Evolutionary conservation across 2,888 invertebrate species (phyloP).

Genomic region (Oxytorus armatus): DNA sequence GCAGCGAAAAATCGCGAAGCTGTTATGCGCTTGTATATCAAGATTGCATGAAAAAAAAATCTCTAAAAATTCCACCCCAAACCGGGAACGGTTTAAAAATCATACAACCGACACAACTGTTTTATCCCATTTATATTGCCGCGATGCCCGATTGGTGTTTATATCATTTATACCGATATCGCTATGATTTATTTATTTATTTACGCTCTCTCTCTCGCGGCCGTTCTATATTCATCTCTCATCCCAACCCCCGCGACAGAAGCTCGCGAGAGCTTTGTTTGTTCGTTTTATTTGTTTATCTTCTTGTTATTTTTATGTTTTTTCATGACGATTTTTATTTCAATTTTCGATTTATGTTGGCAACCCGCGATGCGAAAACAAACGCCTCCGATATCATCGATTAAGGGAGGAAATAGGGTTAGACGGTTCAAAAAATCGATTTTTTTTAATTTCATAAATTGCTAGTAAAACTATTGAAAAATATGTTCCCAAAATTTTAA

Average conservation of each 20-base stretch:
- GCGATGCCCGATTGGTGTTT: background rate
- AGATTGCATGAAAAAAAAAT: background rate
- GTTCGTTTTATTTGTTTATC: slow-evolving; percentile 14
- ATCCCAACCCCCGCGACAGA: background rate
- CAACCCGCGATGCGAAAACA: background rate
- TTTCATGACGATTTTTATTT: slow-evolving; percentile 28
- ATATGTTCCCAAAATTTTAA: too few relatives aligned
- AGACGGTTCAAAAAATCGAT: too few relatives aligned
- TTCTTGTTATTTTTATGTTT: background rate
- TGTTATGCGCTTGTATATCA: slow-evolving; percentile 2
- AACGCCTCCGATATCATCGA: slow-evolving; percentile 30
- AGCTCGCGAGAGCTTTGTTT: background rate
- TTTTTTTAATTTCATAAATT: too few relatives aligned
- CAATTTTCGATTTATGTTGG: slow-evolving; percentile 38
- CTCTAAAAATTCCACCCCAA: background rate
- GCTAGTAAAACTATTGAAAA: too few relatives aligned
- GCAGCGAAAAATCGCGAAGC: slow-evolving; percentile 9
- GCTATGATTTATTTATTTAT: background rate
- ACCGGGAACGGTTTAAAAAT: slow-evolving; percentile 2
- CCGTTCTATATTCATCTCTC: background rate
- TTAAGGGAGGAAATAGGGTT: too few relatives aligned
- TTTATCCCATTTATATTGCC: background rate
- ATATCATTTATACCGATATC: slow-evolving; percentile 5
- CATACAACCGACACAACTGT: background rate
- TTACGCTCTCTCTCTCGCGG: background rate